These are phyloP conservation scores for Peromyscus maniculatus DNA, from an alignment of 2,113 vertebrate species.

Conservation along the genomic window DNA sequence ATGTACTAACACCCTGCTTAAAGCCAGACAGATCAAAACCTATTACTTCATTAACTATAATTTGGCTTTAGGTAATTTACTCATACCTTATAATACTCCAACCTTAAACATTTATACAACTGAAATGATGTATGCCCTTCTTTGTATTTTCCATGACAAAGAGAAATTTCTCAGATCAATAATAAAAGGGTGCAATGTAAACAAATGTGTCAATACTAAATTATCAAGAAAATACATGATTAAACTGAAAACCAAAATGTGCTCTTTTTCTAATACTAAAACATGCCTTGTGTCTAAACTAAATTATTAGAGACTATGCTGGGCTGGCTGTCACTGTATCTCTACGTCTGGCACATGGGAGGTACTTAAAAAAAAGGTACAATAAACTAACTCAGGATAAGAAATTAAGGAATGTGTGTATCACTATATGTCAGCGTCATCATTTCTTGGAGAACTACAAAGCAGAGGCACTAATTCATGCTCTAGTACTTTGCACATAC, in stretches of 20 bases:
- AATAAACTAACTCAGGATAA: conserved; percentile 9
- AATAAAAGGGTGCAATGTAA: conserved; percentile 19
- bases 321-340: background rate
- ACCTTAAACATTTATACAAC: background rate
- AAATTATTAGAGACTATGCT: background rate
- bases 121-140: background rate
- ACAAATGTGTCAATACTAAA: conserved; percentile 24
- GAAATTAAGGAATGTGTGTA: background rate
- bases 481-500: background rate
- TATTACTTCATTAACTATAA: conserved; percentile 44
- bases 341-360: background rate
- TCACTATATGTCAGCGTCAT: background rate
- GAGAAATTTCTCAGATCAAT: conserved; percentile 33
- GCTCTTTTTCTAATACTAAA: background rate
- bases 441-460: background rate
- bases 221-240: background rate
- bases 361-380: background rate
- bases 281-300: background rate
- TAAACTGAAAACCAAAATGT: conserved; percentile 9
- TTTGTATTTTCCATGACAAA: conserved; percentile 13
- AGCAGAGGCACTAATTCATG: background rate
- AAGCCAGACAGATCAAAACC: conserved; percentile 36
- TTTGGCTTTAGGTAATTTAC: background rate
- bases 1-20: background rate
- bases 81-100: background rate